phyloP scores from a whole-genome alignment of 2,797 vertebrate genomes.

The Tokudaia tokunoshimensis region DNA sequence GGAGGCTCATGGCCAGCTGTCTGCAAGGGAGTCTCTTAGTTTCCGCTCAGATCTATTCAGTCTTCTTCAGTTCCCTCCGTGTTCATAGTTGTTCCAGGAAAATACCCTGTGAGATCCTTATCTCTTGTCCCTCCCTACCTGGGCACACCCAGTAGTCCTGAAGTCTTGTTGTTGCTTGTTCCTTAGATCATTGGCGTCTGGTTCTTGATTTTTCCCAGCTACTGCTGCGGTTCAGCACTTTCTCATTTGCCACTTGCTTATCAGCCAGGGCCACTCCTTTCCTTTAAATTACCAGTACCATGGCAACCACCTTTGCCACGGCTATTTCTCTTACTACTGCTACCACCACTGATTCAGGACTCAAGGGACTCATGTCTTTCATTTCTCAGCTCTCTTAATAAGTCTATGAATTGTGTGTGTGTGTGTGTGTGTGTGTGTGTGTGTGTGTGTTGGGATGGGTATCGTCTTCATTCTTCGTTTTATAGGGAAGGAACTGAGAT shows the following conservation, averaged over 20 bases:
- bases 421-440: background rate
- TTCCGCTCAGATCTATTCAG: background rate
- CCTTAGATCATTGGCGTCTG: background rate
- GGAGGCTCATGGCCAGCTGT: background rate
- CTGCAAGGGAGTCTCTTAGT: background rate
- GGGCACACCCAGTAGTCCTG: background rate
- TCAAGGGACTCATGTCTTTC: background rate
- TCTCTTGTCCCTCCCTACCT: background rate
- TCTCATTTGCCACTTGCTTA: background rate
- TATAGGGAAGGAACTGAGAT: background rate
- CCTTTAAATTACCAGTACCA: background rate
- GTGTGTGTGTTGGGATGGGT: background rate
- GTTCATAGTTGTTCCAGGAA: background rate
- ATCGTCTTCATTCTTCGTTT: background rate
- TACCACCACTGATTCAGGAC: background rate
- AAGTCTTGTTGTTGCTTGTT: background rate
- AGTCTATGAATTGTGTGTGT: background rate
- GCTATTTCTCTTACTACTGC: background rate
- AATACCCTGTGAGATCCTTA: background rate
- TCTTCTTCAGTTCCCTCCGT: background rate
- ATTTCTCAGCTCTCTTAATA: background rate
- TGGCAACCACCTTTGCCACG: background rate
- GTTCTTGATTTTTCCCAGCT: background rate
- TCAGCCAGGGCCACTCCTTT: background rate
- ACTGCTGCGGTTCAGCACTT: rapidly evolving